Conservation (phyloP, 2,113 vertebrate species). For the Hydropotes inermis region DNA sequence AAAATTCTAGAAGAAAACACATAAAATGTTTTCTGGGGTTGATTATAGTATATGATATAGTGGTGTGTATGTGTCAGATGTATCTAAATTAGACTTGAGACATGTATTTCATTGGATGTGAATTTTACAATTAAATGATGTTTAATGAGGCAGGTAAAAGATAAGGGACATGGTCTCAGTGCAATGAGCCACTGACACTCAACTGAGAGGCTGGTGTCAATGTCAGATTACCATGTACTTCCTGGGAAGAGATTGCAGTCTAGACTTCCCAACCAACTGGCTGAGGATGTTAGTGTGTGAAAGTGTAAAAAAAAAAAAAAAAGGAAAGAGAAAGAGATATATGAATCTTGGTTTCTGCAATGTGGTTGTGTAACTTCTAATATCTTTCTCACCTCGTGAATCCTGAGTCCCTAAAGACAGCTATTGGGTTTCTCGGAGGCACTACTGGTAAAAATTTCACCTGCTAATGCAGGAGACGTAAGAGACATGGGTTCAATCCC, state of each 20-base stretch:
- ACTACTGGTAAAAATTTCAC: not conserved
- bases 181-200: not conserved
- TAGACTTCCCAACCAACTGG: not conserved
- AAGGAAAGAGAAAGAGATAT: not conserved
- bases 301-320: not conserved
- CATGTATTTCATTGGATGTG: not conserved
- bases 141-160: not conserved
- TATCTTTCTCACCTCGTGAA: not conserved
- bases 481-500: not conserved
- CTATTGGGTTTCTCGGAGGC: not conserved
- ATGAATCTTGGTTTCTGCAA: not conserved
- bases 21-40: not conserved
- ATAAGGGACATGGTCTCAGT: not conserved
- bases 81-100: not conserved
- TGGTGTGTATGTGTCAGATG: not conserved
- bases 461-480: rapidly evolving
- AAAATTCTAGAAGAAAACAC: not conserved
- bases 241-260: not conserved
- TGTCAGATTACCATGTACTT: not conserved
- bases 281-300: not conserved
- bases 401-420: not conserved
- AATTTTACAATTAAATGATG: not conserved
- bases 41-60: not conserved
- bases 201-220: not conserved
- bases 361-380: not conserved